phyloP scores from a whole-genome alignment of 1,140 invertebrate genomes.

The Sarcophaga peregrina region DNA sequence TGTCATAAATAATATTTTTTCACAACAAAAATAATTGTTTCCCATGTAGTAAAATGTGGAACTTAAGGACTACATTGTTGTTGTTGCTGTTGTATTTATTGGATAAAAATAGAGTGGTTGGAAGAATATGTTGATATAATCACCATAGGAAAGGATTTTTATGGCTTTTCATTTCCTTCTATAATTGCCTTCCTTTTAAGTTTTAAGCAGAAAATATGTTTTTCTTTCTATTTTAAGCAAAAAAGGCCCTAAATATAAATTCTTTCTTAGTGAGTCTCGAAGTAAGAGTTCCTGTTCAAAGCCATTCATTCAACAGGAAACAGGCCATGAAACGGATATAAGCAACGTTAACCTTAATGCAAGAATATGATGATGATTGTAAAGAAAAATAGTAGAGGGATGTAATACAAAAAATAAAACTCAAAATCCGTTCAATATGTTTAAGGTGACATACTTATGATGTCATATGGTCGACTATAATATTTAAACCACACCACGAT shows the following conservation, averaged over 20 bases:
- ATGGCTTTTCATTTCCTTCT: slow-evolving; percentile 65
- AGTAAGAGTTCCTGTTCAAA: neutral
- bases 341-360: slow-evolving; percentile 56
- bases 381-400: neutral
- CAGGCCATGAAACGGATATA: slow-evolving; percentile 61
- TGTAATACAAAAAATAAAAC: neutral
- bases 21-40: slow-evolving; percentile 63
- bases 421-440: slow-evolving; percentile 40
- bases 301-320: slow-evolving; percentile 59
- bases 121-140: slow-evolving; percentile 65
- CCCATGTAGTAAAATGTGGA: slow-evolving; percentile 49
- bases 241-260: neutral
- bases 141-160: slow-evolving; percentile 66
- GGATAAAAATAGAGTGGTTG: slow-evolving; percentile 11
- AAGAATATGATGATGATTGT: neutral
- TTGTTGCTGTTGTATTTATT: no score
- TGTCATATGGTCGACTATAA: no score
- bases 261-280: neutral
- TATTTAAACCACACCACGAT: no score
- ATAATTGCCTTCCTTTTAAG: slow-evolving; percentile 50
- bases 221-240: neutral
- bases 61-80: no score
- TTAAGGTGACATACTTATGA: slow-evolving; percentile 52
- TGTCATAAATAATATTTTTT: slow-evolving; percentile 63
- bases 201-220: neutral